Base-by-base conservation (phyloP, 2,113 vertebrate species). In the Pomatostomus ruficeps region DNA sequence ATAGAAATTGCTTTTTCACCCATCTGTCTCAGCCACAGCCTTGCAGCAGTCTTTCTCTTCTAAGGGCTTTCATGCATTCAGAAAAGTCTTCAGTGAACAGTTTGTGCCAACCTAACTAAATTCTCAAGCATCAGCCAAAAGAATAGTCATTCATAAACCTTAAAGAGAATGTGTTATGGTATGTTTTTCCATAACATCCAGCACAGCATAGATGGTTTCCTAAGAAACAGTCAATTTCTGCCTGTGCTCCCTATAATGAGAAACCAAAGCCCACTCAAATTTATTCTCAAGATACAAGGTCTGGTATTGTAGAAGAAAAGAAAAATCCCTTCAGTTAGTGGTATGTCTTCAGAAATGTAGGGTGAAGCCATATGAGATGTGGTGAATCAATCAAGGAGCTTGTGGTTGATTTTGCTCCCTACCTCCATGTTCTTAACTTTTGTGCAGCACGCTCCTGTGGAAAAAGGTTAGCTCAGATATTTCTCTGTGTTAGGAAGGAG, bases 381-480 rank as follows among this genome's bases (percentile, higher is more conserved):
- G 10, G 8, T 61, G n/a, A 94, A 22, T 17, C 58, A 75, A 11
- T 12, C 38, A 63, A 46, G 57, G 35, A 79, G 6, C 11, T 48
- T 42, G 17, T 74, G 20, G 31, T 42, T 85, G 65, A 12, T 78
- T 68, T 51, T 89, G 6, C 16, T 85, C 16, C 29, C 26, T 46
- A 29, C 12, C 26, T 21, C 20, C 18, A 42, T 14, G 14, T 49
- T 8, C 42, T 55, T 70, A 16, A 33, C 3, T 85, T 58, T 63
- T 38, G 40, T 14, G 1, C 54, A 73, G 18, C 2, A 2, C 0
- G 0, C 2, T 79, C 26, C 49, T 7, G 0, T 22, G 31, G n/a
- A 59, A 46, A 77, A 73, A 38, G 16, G 4, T 26, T 28, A 92
- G 20, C 42, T 89, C 48, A 59, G 21, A 3, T 51, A 25, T 57